Conservation (phyloP, 2,113 vertebrate species). For the Hyperopisus bebe region DNA sequence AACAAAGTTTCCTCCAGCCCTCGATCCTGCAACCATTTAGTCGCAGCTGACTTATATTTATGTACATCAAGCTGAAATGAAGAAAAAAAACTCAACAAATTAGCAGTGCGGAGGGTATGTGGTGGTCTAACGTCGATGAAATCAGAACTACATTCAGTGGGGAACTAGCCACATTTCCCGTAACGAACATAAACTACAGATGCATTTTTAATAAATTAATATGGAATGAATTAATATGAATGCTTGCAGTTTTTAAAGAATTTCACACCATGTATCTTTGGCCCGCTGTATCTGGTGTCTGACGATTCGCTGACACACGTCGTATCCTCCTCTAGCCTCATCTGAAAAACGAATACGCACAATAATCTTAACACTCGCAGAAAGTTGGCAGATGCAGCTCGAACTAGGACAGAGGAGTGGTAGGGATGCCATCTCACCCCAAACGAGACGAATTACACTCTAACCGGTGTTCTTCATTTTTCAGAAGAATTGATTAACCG, state of each 20-base stretch:
- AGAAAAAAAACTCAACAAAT: neutral
- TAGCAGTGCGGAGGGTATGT: neutral
- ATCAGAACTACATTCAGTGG: neutral
- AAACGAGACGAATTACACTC: slow-evolving; percentile 58
- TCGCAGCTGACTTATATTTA: neutral
- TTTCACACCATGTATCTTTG: neutral
- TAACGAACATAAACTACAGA: neutral
- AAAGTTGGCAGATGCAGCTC: neutral
- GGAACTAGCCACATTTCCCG: neutral
- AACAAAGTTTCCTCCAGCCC: neutral
- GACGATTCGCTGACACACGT: neutral
- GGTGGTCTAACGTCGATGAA: neutral
- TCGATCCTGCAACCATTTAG: neutral
- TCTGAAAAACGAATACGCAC: neutral
- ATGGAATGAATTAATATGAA: neutral
- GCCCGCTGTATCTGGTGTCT: neutral
- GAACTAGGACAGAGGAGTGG: neutral
- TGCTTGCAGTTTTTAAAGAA: neutral
- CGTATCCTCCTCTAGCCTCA: neutral
- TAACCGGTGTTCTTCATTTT: slow-evolving; percentile 63
- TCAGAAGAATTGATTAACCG: slow-evolving; percentile 64
- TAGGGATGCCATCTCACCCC: slow-evolving; percentile 34
- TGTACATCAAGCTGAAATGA: neutral
- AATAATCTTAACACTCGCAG: neutral
- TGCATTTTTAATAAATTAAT: neutral